These are phyloP conservation scores for Amphipyra berbera DNA, from an alignment of 2,888 invertebrate species.

Conservation along the genomic window DNA sequence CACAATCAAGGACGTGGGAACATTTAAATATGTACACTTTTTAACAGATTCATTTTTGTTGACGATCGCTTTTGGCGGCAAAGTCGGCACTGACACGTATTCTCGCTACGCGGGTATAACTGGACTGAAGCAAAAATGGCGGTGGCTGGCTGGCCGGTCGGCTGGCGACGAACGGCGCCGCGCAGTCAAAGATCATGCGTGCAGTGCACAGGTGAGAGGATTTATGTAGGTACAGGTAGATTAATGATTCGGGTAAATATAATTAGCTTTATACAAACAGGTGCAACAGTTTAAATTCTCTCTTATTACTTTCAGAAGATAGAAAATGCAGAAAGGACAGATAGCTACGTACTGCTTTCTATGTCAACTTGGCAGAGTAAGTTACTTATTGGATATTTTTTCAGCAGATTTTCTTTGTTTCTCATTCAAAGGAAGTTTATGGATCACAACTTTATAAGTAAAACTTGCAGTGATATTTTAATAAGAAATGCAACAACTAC, in stretches of 20 bases:
- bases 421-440: too few relatives aligned
- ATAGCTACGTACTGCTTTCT: too few relatives aligned
- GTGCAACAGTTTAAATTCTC: conserved; percentile 14
- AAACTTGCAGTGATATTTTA: too few relatives aligned
- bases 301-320: neutral
- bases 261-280: conserved; percentile 19
- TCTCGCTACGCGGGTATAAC: conserved; percentile 69
- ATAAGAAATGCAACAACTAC: too few relatives aligned
- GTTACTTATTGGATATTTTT: too few relatives aligned
- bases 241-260: conserved; percentile 33
- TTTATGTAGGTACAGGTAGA: conserved; percentile 31
- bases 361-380: too few relatives aligned
- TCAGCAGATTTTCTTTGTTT: too few relatives aligned
- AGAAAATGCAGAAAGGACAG: conserved; percentile 2
- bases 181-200: conserved; percentile 77
- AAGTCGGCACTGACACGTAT: conserved; percentile 63
- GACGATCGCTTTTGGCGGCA: conserved; percentile 70
- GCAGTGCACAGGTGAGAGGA: conserved; percentile 64
- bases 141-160: conserved; percentile 59
- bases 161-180: conserved; percentile 64
- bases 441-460: too few relatives aligned
- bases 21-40: conserved; percentile 60
- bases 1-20: conserved; percentile 56
- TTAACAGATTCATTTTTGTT: conserved; percentile 69
- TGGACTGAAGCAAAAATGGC: conserved; percentile 83